Conservation (phyloP, 1,140 invertebrate species). For the Myzus persicae region DNA sequence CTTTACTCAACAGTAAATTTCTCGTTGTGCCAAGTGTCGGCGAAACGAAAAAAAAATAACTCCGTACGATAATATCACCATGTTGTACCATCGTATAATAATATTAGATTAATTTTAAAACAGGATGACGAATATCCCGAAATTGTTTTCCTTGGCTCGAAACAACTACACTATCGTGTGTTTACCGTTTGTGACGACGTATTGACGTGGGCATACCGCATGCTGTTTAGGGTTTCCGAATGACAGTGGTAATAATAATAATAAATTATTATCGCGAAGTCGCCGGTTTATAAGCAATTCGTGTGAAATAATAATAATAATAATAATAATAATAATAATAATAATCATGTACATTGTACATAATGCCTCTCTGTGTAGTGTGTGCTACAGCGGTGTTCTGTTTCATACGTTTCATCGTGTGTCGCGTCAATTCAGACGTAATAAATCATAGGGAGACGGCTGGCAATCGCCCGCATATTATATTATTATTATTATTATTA, state of each 20-base stretch:
- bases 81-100: not conserved
- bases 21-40: not conserved
- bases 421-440: constrained; percentile 6
- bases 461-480: not conserved
- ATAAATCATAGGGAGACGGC: constrained; percentile 7
- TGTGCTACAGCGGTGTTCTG: not conserved
- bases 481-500: not conserved
- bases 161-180: no score
- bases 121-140: not conserved
- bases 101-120: not conserved
- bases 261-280: not conserved
- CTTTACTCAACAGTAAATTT: not conserved
- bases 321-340: not conserved
- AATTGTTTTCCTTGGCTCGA: not conserved
- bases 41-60: not conserved
- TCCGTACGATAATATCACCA: not conserved
- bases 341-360: not conserved
- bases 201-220: not conserved
- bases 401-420: not conserved
- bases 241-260: not conserved
- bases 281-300: not conserved
- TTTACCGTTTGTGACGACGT: not conserved
- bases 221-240: not conserved
- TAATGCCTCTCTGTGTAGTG: not conserved
- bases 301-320: not conserved